Percentiles rank a stretch among this genome's conserved stretches.
phyloP scores from a whole-genome alignment of 2,888 invertebrate genomes.

The Cantharis rustica region DNA sequence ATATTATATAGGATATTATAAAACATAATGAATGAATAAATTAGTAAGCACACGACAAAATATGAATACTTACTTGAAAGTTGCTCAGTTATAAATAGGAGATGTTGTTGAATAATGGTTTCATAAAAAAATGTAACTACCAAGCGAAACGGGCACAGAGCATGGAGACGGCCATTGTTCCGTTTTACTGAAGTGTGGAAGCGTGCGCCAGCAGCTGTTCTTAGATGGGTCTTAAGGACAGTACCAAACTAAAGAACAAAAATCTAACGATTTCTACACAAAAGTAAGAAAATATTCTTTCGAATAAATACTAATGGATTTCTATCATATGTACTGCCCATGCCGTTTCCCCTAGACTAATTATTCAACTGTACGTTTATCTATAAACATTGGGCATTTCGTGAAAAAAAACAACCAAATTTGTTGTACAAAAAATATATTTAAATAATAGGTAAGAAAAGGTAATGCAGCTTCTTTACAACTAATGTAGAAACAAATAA shows the following conservation, averaged over 20 bases:
- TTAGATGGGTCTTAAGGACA: constrained; percentile 37
- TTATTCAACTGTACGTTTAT: neutral
- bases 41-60: constrained; percentile 21
- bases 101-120: constrained; percentile 49
- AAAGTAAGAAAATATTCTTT: constrained; percentile 14
- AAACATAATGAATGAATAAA: neutral
- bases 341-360: neutral
- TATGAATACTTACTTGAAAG: constrained; percentile 26
- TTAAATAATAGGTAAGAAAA: constrained; percentile 2
- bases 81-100: constrained; percentile 31
- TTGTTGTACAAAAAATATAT: neutral
- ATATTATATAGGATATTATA: neutral
- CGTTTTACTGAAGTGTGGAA: constrained; percentile 55
- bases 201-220: constrained; percentile 52
- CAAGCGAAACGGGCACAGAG: constrained; percentile 52
- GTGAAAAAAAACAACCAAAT: neutral
- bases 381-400: neutral
- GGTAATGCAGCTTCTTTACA: constrained; percentile 22
- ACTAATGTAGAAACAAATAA: constrained; percentile 44
- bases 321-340: neutral
- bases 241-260: constrained; percentile 1
- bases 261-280: constrained; percentile 24
- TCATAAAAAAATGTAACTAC: constrained; percentile 47
- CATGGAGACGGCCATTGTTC: constrained; percentile 54
- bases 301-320: neutral